These are phyloP conservation scores for Globicephala melas DNA, from an alignment of 2,113 vertebrate genomes.

Conservation along the genomic window DNA sequence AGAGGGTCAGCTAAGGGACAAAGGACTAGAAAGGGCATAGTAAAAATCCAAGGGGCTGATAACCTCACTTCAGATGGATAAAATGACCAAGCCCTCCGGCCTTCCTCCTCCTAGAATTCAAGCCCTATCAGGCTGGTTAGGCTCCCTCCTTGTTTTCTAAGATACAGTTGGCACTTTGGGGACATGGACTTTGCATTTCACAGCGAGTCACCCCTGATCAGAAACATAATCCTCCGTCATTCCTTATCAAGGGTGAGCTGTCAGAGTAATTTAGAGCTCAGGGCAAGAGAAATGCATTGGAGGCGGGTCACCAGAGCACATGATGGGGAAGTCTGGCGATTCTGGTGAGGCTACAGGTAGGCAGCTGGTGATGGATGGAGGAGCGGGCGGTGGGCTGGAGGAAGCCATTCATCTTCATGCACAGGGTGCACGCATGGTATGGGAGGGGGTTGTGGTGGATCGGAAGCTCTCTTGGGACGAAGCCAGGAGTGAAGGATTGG, in stretches of 20 bases:
- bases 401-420: not conserved
- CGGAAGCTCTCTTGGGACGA: fast-evolving
- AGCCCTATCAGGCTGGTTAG: not conserved
- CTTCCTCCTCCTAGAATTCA: not conserved
- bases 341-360: not conserved
- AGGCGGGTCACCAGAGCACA: not conserved
- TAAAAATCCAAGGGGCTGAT: not conserved
- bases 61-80: not conserved
- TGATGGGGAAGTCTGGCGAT: not conserved
- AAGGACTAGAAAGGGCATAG: not conserved
- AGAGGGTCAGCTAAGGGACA: not conserved
- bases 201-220: not conserved
- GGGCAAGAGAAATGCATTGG: not conserved
- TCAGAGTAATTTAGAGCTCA: constrained; percentile 1
- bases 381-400: not conserved
- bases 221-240: not conserved
- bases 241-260: not conserved
- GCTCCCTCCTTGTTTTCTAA: not conserved
- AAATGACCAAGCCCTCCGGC: not conserved
- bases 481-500: not conserved
- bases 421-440: too few species aligned
- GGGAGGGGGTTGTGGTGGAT: not conserved
- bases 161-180: not conserved
- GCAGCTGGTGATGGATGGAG: not conserved
- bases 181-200: not conserved